These are phyloP conservation scores for Propithecus coquereli DNA, from an alignment of 2,113 vertebrate species.

Conservation along the genomic window DNA sequence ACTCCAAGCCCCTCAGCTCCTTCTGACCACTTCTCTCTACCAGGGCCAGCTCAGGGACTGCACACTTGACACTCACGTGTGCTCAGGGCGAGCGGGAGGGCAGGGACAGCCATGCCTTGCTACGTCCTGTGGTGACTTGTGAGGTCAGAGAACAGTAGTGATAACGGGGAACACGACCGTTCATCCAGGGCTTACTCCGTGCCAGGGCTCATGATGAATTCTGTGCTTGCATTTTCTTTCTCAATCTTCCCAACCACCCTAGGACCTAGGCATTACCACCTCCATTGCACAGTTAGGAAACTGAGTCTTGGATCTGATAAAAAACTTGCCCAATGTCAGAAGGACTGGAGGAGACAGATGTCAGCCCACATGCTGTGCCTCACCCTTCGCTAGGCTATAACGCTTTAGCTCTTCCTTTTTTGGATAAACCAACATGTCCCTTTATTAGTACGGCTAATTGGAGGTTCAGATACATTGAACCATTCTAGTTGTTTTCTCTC, in stretches of 20 bases:
- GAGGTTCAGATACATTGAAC: neutral
- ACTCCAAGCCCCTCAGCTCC: neutral
- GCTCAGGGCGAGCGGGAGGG: neutral
- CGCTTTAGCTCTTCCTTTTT: neutral
- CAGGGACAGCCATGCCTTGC: neutral
- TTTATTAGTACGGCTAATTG: neutral
- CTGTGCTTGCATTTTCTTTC: neutral
- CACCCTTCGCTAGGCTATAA: rapidly evolving
- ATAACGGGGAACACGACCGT: rapidly evolving
- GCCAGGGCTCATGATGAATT: neutral
- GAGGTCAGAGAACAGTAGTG: neutral
- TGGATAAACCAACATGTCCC: neutral
- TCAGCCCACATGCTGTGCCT: no score
- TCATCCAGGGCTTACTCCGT: neutral
- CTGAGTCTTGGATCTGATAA: neutral
- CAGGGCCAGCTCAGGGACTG: neutral
- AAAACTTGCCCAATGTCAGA: neutral
- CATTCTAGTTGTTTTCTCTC: neutral
- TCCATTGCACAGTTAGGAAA: neutral
- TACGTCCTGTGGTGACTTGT: neutral
- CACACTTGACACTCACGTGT: rapidly evolving
- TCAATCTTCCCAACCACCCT: neutral
- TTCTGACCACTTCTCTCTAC: neutral
- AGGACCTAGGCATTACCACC: rapidly evolving
- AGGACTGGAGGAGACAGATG: neutral